A percentile compares a stretch with the other conserved stretches of the same genome.
phyloP scores from a whole-genome alignment of 2,888 invertebrate genomes.

The Coleophora flavipennella region DNA sequence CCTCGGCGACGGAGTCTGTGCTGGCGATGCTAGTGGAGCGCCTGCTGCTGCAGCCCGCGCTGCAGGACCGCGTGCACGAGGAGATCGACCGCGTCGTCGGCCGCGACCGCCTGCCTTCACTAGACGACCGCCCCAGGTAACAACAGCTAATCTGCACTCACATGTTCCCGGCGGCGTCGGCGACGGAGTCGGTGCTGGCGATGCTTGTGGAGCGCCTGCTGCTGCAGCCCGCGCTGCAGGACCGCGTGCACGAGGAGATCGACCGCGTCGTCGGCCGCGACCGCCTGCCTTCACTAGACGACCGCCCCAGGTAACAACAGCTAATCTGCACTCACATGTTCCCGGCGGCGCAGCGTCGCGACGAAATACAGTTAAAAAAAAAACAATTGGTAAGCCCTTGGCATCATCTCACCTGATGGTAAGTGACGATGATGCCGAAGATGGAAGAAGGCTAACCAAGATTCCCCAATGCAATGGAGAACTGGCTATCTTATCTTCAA shows the following conservation, averaged over 20 bases:
- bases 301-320: constrained; percentile 63
- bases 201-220: constrained; percentile 70
- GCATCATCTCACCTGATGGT: too few species aligned
- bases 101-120: constrained; percentile 66
- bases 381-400: too few species aligned
- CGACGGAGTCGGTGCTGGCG: constrained; percentile 56
- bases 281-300: constrained; percentile 73
- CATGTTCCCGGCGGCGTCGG: constrained; percentile 74
- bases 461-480: too few species aligned
- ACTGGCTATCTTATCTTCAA: too few species aligned
- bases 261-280: constrained; percentile 74
- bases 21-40: constrained; percentile 68
- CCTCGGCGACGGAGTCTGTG: constrained; percentile 61
- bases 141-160: constrained; percentile 55
- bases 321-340: constrained; percentile 68
- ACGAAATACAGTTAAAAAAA: too few species aligned
- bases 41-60: constrained; percentile 67
- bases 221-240: too few species aligned
- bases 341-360: constrained; percentile 72
- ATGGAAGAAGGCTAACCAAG: too few species aligned
- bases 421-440: too few species aligned
- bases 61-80: constrained; percentile 70
- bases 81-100: constrained; percentile 78
- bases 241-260: constrained; percentile 74
- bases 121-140: constrained; percentile 73